phyloP scores from a whole-genome alignment of 2,113 vertebrate genomes.

The Carollia perspicillata region DNA sequence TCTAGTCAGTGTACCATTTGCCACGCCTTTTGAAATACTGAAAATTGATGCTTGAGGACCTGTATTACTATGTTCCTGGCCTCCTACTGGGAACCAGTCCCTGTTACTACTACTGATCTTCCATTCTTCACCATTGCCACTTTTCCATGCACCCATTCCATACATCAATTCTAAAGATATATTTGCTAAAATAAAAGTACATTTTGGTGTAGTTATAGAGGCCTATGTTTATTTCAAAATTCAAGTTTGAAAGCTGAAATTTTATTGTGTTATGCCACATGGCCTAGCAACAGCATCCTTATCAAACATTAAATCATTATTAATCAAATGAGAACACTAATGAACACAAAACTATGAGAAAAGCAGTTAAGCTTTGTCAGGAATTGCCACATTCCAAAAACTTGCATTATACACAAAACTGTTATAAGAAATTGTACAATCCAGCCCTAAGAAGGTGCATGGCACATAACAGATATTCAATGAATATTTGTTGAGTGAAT shows the following conservation, averaged over 20 bases:
- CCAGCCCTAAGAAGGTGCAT: neutral
- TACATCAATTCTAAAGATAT: neutral
- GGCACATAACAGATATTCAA: neutral
- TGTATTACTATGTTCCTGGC: neutral
- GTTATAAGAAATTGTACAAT: neutral
- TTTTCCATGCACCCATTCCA: neutral
- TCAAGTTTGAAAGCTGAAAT: neutral
- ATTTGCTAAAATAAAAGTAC: slow-evolving; percentile 23
- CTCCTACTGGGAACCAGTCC: neutral
- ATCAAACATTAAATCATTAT: slow-evolving; percentile 22
- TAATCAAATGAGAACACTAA: neutral
- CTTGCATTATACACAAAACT: neutral
- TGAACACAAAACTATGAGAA: slow-evolving; percentile 9
- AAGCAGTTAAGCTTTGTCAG: neutral
- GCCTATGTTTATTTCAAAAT: slow-evolving; percentile 11
- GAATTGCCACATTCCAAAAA: neutral
- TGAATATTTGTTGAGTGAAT: slow-evolving; percentile 9
- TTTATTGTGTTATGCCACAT: neutral
- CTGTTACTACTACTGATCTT: neutral
- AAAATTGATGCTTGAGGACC: neutral
- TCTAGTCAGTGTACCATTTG: neutral
- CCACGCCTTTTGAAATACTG: neutral
- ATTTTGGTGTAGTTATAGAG: slow-evolving; percentile 5
- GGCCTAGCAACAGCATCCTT: neutral
- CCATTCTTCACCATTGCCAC: neutral